Evolutionary conservation across 1,140 invertebrate genomes (phyloP), one percentile per base, ranked within the genome.

Genomic region (Zaprionus inermis): DNA sequence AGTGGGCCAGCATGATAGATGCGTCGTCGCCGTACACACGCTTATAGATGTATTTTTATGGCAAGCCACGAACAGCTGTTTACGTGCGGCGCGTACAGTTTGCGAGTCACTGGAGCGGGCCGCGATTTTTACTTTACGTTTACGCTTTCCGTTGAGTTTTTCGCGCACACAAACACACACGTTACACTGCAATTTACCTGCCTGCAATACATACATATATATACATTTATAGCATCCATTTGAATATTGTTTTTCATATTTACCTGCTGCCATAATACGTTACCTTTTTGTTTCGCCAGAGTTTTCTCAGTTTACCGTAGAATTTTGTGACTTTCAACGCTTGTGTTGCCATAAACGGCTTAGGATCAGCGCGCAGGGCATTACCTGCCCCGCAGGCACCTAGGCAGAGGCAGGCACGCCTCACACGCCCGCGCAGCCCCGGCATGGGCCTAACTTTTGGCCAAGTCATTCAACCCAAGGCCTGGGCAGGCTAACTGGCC

Each of bases 271-370:
- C 58, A 28, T 28, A 28, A 70, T 75, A 74, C 60, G 1, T 76
- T 78, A 78, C 76, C 72, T 72, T 66, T 49, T 16, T 16, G 14
- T 1, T 1, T 28, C 5, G n/a, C 38, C n/a, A 44, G 38, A 18
- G 22, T 51, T 20, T 20, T 16, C 18, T 3, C 20, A 64, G 58
- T 64, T 41, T 70, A 81, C 32, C 44, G 41, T 56, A 41, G 51
- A 69, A 77, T 60, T 79, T 72, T 83, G 83, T 88, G 83, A 88
- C 83, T 88, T 88, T 89, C 83, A 89, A 88, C 79, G 83, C 82
- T 76, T 72, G 52, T 18, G 30, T 22, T 24, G 71, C 46, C 76
- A 76, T 79, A 86, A 88, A 86, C 49, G 79, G 80, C 83, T 86
- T 86, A 86, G 41, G 52, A 68, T 22, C 44, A 10, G 20, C 56